Evolutionary conservation across 2,797 vertebrate species (phyloP).

Genomic region (Pseudochromis fuscus): DNA sequence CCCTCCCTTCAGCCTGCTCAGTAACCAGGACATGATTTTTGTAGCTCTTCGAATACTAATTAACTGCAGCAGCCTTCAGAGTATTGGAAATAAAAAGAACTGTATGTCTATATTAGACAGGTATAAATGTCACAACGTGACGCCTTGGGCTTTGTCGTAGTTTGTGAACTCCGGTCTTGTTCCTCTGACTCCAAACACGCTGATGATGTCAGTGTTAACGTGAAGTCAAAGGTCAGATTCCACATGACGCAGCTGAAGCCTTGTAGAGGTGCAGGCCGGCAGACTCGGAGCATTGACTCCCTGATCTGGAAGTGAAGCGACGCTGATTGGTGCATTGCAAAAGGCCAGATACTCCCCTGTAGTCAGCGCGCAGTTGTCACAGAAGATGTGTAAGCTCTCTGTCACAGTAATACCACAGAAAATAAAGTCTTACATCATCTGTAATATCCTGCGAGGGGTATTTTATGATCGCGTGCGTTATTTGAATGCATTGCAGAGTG

Average conservation of each 20-base stretch:
- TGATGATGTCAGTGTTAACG: slow-evolving; percentile 58
- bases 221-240: slow-evolving; percentile 73
- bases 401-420: slow-evolving; percentile 37
- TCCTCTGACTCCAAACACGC: slow-evolving; percentile 41
- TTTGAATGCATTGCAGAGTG: slow-evolving; percentile 25
- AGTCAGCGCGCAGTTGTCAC: slow-evolving; percentile 53
- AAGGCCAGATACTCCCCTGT: slow-evolving; percentile 58
- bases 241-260: slow-evolving; percentile 47
- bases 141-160: slow-evolving; percentile 25
- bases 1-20: slow-evolving; percentile 29
- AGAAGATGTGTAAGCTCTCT: slow-evolving; percentile 53
- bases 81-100: slow-evolving; percentile 3
- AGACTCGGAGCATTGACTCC: slow-evolving; percentile 50
- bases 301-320: slow-evolving; percentile 65
- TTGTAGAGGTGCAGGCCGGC: slow-evolving; percentile 22
- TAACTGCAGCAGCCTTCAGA: slow-evolving; percentile 25
- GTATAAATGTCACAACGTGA: slow-evolving; percentile 48
- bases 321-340: slow-evolving; percentile 52
- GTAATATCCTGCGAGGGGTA: slow-evolving; percentile 38
- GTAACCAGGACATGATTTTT: slow-evolving; percentile 38
- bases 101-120: slow-evolving; percentile 13
- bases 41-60: slow-evolving; percentile 58
- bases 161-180: slow-evolving; percentile 39
- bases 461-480: slow-evolving; percentile 41
- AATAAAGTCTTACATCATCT: slow-evolving; percentile 49